Evolutionary conservation across 2,113 vertebrate species (phyloP).

Genomic region (Empidonax alnorum): DNA sequence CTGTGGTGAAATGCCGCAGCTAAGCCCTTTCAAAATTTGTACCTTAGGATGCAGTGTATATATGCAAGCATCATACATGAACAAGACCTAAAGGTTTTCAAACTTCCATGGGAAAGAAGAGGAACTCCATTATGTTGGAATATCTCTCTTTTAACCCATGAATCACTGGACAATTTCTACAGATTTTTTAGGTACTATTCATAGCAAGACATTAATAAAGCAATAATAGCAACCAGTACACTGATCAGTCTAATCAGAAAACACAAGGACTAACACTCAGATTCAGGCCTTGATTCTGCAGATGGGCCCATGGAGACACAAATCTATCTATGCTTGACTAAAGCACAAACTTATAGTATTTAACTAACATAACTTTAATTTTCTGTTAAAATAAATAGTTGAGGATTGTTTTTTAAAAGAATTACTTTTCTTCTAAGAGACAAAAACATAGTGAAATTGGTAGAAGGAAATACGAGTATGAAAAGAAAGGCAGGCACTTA

Average conservation of each 20-base stretch:
- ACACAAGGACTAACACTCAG: neutral
- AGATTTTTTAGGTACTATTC: neutral
- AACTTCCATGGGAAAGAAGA: neutral
- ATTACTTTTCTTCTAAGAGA: neutral
- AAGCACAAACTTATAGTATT: neutral
- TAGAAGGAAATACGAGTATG: neutral
- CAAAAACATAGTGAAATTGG: neutral
- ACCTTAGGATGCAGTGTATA: neutral
- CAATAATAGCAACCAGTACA: neutral
- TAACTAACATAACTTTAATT: neutral
- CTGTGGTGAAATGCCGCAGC: neutral
- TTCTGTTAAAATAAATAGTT: neutral
- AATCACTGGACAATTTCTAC: neutral
- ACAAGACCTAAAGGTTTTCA: neutral
- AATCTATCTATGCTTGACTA: neutral
- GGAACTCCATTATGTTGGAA: neutral
- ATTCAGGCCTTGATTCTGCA: neutral
- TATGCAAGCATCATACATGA: neutral
- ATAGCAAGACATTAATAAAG: neutral
- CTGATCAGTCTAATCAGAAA: neutral
- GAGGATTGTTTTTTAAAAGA: neutral
- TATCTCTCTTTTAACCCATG: neutral
- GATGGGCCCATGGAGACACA: neutral
- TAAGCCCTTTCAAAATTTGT: neutral
- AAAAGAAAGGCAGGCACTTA: neutral